These are phyloP conservation scores for Pempheris klunzingeri DNA, from an alignment of 2,797 vertebrate genomes.

Conservation along the genomic window DNA sequence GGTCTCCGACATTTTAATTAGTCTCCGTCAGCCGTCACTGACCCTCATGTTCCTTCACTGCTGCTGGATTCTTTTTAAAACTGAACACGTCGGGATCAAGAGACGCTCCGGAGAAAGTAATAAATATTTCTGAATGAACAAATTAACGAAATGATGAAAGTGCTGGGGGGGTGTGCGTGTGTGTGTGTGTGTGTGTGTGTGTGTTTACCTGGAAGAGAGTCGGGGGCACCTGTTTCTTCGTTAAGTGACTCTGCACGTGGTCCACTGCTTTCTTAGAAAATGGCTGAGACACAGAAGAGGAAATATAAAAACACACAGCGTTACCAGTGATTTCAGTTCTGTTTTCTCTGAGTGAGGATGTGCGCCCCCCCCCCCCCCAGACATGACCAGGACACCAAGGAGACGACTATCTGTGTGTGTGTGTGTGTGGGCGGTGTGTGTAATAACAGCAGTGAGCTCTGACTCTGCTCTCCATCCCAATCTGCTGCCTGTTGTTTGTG, in stretches of 20 bases:
- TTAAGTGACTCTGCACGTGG: conserved; percentile 93
- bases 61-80: too few relatives aligned
- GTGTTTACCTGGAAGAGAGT: conserved; percentile 94
- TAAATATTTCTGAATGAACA: too few relatives aligned
- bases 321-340: conserved; percentile 50
- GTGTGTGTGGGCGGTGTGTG: conserved; percentile 16
- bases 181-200: too few relatives aligned
- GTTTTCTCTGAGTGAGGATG: conserved; percentile 24
- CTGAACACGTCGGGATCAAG: not conserved
- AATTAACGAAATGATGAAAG: too few relatives aligned
- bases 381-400: not conserved
- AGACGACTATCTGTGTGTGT: conserved; percentile 18
- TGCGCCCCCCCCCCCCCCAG: not conserved
- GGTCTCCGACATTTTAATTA: not conserved
- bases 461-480: conserved; percentile 18
- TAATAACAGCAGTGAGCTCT: conserved; percentile 6
- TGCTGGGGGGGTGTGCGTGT: not conserved
- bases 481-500: not conserved
- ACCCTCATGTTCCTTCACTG: too few relatives aligned
- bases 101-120: not conserved
- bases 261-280: conserved; percentile 97
- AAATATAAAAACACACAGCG: conserved; percentile 43
- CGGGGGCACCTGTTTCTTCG: conserved; percentile 94
- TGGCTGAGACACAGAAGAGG: conserved; percentile 80
- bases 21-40: not conserved